Conservation (phyloP, 2,797 vertebrate genomes). For the Emys orbicularis region DNA sequence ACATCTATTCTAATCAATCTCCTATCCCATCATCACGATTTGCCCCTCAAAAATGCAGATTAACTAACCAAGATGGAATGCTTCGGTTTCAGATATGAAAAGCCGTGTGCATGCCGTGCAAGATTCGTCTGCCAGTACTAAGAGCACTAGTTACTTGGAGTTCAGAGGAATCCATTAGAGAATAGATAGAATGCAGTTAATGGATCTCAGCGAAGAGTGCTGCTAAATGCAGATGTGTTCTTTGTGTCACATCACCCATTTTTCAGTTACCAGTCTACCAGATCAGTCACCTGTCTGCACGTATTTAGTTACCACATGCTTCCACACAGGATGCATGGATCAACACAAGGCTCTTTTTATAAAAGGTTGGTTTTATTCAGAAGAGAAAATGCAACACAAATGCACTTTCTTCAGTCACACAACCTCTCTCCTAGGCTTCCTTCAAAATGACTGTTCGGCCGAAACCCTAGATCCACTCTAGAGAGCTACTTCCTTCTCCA, state of each 20-base stretch:
- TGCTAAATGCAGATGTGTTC: background rate
- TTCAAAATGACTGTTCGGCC: background rate
- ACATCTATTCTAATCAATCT: background rate
- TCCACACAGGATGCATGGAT: background rate
- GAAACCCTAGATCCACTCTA: background rate
- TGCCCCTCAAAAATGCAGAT: background rate
- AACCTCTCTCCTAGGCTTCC: background rate
- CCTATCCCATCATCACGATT: background rate
- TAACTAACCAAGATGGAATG: slow-evolving; percentile 22
- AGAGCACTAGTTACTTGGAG: background rate
- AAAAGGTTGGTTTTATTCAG: background rate
- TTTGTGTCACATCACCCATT: background rate
- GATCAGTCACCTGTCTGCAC: background rate
- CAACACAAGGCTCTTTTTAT: background rate
- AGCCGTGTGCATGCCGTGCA: background rate
- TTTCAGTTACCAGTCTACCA: background rate
- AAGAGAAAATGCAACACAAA: background rate
- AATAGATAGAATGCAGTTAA: background rate
- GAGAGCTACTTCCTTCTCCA: background rate
- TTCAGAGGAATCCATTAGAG: background rate
- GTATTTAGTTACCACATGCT: background rate
- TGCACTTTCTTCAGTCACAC: background rate
- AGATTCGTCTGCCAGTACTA: background rate
- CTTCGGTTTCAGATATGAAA: background rate
- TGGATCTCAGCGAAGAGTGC: background rate